phyloP scores from a whole-genome alignment of 2,113 vertebrate genomes.

The Ciconia maguari region DNA sequence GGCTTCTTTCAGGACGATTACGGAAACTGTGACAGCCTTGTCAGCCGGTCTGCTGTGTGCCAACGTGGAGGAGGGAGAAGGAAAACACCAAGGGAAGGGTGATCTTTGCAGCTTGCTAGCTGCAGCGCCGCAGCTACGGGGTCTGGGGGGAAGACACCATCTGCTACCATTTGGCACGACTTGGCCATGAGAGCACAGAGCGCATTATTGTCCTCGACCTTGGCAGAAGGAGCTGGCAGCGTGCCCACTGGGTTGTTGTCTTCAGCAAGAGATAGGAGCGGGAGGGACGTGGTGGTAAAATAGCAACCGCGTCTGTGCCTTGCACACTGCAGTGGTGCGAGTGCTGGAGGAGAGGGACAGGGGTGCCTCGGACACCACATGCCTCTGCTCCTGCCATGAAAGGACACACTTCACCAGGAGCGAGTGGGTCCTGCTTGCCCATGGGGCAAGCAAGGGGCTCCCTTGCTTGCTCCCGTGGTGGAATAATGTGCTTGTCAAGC shows the following conservation, averaged over 20 bases:
- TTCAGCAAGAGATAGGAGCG: background rate
- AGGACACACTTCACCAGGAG: rapidly evolving
- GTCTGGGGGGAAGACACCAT: conserved; percentile 43
- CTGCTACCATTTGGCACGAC: conserved; percentile 64
- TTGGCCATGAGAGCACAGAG: conserved; percentile 58
- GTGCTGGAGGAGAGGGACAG: background rate
- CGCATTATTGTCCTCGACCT: conserved; percentile 65
- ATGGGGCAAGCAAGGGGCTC: background rate
- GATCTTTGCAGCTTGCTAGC: conserved; percentile 44
- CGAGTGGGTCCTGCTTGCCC: rapidly evolving
- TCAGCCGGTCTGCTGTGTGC: background rate
- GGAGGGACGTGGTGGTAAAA: background rate
- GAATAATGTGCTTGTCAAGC: background rate
- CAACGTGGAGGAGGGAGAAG: background rate
- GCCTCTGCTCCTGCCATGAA: rapidly evolving
- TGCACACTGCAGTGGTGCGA: background rate
- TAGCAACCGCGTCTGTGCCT: background rate
- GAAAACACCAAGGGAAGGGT: conserved; percentile 69
- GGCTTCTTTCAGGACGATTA: background rate
- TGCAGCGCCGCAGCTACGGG: background rate
- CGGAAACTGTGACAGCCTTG: conserved; percentile 63
- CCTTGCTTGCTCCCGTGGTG: background rate
- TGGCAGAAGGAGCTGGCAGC: conserved; percentile 27
- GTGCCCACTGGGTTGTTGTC: conserved; percentile 7
- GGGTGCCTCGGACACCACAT: rapidly evolving